These are phyloP conservation scores for Montipora cactus DNA, from an alignment of 64 coral and sea anemone genomes.

Conservation along the genomic window DNA sequence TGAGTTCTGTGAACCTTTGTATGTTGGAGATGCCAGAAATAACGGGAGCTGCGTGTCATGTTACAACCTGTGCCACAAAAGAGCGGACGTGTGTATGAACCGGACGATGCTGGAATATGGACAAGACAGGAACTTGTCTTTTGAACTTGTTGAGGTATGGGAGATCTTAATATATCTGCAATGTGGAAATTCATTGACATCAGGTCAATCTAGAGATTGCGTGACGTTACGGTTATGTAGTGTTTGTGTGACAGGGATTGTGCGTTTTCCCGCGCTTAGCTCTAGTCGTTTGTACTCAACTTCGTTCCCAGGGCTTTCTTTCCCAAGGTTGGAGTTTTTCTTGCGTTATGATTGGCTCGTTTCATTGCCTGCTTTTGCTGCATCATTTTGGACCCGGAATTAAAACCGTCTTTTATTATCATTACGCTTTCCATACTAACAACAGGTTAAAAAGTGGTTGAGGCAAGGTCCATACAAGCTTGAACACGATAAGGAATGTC, in stretches of 20 bases:
- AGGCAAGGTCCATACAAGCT: constrained; percentile 30
- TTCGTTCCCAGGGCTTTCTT: no score
- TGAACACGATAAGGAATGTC: constrained; percentile 43
- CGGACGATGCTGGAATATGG: constrained; percentile 20
- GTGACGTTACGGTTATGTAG: no score
- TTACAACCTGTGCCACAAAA: constrained; percentile 69
- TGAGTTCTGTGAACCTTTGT: constrained; percentile 84
- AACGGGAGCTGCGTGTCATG: constrained; percentile 87
- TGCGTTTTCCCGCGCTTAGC: no score
- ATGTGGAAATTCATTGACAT: no score
- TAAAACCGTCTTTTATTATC: neutral
- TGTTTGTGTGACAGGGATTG: no score
- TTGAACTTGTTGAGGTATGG: constrained; percentile 64
- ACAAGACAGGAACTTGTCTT: constrained; percentile 30
- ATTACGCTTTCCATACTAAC: neutral
- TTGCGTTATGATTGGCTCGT: no score
- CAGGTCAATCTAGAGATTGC: no score
- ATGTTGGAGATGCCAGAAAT: constrained; percentile 78
- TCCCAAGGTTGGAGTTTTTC: no score
- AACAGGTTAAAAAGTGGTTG: constrained; percentile 56
- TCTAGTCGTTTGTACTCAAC: no score
- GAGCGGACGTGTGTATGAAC: constrained; percentile 85
- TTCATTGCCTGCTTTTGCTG: no score
- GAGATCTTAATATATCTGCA: neutral
- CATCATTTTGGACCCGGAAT: no score